Evolutionary conservation across 2,797 vertebrate genomes (phyloP), one percentile per base, ranked within the genome.

Genomic region (Enteromius unitaeniatus): DNA sequence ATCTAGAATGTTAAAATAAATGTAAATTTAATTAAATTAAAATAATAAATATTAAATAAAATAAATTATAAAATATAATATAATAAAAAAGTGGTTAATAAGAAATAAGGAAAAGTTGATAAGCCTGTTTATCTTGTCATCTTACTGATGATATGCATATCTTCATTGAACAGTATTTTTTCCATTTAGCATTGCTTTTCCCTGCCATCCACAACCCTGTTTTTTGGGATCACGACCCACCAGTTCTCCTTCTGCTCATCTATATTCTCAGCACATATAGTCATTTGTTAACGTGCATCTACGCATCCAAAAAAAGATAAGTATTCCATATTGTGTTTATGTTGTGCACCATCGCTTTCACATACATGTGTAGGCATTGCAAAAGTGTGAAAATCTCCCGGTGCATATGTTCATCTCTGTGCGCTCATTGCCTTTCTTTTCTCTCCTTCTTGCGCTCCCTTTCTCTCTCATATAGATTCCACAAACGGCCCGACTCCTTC

Each of bases 401-500:
- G 26, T 83, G 67, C 79, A 84, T 78, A 79, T 81, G 78, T 77
- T 85, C 49, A 65, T 79, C 42, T 17, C 14, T 1, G n/a, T 62
- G 62, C 55, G 15, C 62, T 40, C 42, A 17, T 13, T 49, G 34
- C 58, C 5, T 78, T 70, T 69, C 72, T 55, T 37, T 53, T 68
- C 60, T 51, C 69, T 68, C n/a, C 72, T 47, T 65, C 15, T 67
- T 15, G 42, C 17, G 21, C 45, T 75, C n/a, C 26, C 42, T 74
- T 58, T 55, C 55, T 65, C 40, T 74, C 55, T 82, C 80, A 64
- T 77, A 60, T 49, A 87, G 82, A 81, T 81, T 83, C 75, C 69
- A 45, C 79, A 84, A 86, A 83, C 31, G 26, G 67, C 67, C 40
- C 34, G 73, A 70, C 65, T 70, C 73, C 62, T 83, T 87, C 86